These are phyloP conservation scores for Megalops cyprinoides DNA, from an alignment of 2,797 vertebrate species.

Conservation along the genomic window DNA sequence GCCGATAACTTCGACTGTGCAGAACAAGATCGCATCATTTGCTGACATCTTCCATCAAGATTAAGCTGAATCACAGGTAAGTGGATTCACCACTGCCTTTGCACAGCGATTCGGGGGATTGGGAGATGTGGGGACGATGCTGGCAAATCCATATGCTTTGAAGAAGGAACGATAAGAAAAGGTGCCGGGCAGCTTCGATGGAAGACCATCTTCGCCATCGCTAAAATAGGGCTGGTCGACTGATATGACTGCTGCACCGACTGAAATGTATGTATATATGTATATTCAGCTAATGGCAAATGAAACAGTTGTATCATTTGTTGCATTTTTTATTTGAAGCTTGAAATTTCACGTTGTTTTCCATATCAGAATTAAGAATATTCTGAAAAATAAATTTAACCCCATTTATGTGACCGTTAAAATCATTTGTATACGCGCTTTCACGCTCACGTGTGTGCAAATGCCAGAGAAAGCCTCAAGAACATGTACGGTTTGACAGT, in stretches of 20 bases:
- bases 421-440: neutral
- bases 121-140: neutral
- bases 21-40: conserved; percentile 68
- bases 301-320: neutral
- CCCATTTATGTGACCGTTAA: neutral
- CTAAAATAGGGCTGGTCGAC: conserved; percentile 8
- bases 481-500: neutral
- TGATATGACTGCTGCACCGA: neutral
- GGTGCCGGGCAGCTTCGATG: conserved; percentile 16
- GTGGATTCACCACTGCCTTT: conserved; percentile 23
- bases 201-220: conserved; percentile 12
- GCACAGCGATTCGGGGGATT: neutral
- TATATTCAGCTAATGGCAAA: neutral
- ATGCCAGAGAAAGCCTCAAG: neutral
- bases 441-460: neutral
- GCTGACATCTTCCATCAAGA: conserved; percentile 61
- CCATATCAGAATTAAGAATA: neutral
- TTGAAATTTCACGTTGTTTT: neutral
- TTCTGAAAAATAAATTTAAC: neutral
- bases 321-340: neutral
- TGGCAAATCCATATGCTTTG: conserved; percentile 6
- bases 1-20: conserved; percentile 53
- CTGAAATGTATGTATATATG: neutral
- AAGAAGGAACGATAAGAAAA: neutral
- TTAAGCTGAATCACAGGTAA: conserved; percentile 66